Evolutionary conservation across 2,797 vertebrate species (phyloP).

Genomic region (Capromys pilorides): DNA sequence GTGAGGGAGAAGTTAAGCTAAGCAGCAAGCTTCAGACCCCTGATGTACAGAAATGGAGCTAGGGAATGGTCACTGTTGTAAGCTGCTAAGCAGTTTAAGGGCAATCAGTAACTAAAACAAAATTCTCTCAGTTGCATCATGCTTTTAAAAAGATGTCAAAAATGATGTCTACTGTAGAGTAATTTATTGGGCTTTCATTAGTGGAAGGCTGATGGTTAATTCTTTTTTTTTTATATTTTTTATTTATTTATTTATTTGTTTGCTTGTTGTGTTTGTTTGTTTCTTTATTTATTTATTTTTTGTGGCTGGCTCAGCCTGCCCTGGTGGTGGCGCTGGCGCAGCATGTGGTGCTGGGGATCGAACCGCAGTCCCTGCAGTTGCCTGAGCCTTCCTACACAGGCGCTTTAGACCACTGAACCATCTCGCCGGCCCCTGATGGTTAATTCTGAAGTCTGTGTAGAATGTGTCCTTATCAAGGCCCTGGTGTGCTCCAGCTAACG

Average conservation of each 20-base stretch:
- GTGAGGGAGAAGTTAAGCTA: background rate
- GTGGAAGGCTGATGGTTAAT: background rate
- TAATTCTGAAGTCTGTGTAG: background rate
- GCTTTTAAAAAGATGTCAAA: conserved; percentile 43
- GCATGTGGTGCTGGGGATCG: no score
- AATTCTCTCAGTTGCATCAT: background rate
- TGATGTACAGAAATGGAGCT: background rate
- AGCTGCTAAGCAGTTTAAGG: background rate
- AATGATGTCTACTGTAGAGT: background rate
- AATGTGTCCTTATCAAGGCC: background rate
- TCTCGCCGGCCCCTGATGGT: no score
- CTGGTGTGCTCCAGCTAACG: background rate
- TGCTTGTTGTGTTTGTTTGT: no score
- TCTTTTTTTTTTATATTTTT: no score
- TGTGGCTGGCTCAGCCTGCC: no score
- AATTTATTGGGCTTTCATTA: background rate
- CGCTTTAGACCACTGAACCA: no score
- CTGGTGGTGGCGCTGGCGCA: no score
- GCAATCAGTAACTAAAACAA: background rate
- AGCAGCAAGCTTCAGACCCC: background rate
- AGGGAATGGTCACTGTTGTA: background rate
- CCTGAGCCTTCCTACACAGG: no score
- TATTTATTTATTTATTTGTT: no score
- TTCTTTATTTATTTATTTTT: no score
- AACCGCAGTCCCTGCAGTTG: no score